A percentile compares a stretch with the other conserved stretches of the same genome.
Conservation (phyloP, 2,113 vertebrate genomes). For the Zingel zingel region DNA sequence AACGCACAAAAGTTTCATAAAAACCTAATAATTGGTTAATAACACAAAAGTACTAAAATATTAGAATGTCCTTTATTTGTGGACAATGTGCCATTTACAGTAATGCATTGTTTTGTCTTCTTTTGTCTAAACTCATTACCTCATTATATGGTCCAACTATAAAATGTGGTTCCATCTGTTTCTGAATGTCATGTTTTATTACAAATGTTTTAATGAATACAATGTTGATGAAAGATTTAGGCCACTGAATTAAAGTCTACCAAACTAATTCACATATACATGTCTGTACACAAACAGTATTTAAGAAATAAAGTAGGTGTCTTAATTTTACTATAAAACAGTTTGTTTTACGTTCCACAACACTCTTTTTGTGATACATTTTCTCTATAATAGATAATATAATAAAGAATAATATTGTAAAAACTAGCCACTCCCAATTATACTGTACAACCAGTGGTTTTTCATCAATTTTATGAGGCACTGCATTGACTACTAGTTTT, state of each 20-base stretch:
- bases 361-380: background rate
- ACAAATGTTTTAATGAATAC: constrained; percentile 6
- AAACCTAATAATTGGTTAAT: background rate
- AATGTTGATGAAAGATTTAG: background rate
- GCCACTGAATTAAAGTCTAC: background rate
- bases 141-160: background rate
- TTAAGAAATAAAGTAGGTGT: background rate
- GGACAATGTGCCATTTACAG: background rate
- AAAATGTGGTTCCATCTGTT: constrained; percentile 7
- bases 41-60: background rate
- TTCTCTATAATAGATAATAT: too few relatives aligned
- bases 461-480: constrained; percentile 16
- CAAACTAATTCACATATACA: background rate
- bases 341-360: constrained; percentile 39
- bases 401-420: constrained; percentile 17
- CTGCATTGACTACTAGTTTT: background rate
- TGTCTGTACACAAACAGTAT: background rate
- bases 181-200: background rate
- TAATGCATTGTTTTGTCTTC: background rate
- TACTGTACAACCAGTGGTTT: constrained; percentile 53
- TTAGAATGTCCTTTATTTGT: background rate
- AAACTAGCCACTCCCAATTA: constrained; percentile 35
- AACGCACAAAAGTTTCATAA: background rate
- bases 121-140: background rate
- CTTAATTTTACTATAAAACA: constrained; percentile 40